phyloP scores from a whole-genome alignment of 2,888 invertebrate species.

The Atrina japonica region DNA sequence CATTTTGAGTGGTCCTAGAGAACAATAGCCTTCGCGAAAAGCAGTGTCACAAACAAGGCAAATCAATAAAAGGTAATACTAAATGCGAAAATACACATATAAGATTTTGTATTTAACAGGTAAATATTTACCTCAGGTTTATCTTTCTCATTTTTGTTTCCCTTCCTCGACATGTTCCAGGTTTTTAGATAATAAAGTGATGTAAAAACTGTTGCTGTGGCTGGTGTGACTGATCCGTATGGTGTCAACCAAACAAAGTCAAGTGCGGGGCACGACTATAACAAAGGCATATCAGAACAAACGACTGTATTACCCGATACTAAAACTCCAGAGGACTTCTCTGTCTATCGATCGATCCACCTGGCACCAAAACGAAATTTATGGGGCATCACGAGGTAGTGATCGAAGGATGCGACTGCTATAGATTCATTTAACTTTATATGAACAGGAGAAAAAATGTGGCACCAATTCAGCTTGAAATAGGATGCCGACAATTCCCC shows the following conservation, averaged over 20 bases:
- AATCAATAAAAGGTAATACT: constrained; percentile 30
- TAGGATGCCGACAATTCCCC: constrained; percentile 29
- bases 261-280: constrained; percentile 31
- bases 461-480: constrained; percentile 13
- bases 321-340: constrained; percentile 32
- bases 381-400: constrained; percentile 40
- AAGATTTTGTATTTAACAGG: neutral
- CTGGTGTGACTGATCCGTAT: neutral
- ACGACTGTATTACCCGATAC: constrained; percentile 37
- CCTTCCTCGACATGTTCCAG: constrained; percentile 38
- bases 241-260: constrained; percentile 23
- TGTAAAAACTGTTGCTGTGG: neutral
- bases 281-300: constrained; percentile 24
- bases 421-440: neutral
- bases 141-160: constrained; percentile 33
- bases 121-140: constrained; percentile 39
- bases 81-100: neutral
- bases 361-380: constrained; percentile 46
- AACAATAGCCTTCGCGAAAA: constrained; percentile 32
- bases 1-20: constrained; percentile 30
- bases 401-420: constrained; percentile 23
- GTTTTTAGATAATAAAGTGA: no score
- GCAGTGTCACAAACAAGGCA: constrained; percentile 27
- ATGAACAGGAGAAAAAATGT: neutral
- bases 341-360: constrained; percentile 41